Evolutionary conservation across 2,113 vertebrate genomes (phyloP).

Genomic region (Chunga burmeisteri): DNA sequence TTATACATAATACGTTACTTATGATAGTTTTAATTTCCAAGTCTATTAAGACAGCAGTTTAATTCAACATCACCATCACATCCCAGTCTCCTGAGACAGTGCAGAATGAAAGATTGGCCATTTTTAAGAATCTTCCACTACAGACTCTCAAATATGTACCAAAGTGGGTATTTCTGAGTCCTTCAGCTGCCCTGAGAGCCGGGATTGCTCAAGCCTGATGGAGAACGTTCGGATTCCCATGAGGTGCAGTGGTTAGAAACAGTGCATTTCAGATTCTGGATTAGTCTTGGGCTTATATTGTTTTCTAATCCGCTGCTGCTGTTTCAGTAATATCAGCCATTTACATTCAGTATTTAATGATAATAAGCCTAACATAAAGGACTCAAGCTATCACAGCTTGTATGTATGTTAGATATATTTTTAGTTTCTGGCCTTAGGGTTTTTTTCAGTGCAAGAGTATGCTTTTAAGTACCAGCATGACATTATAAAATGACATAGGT

Average conservation of each 20-base stretch:
- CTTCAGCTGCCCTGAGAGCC: not conserved
- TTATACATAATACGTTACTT: not conserved
- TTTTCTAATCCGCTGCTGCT: not conserved
- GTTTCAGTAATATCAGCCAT: not conserved
- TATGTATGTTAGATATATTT: not conserved
- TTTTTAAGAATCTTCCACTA: not conserved
- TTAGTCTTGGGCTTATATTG: not conserved
- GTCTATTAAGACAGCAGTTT: constrained; percentile 2
- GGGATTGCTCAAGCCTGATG: not conserved
- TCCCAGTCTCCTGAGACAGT: not conserved
- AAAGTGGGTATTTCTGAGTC: not conserved
- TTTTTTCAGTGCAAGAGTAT: not conserved
- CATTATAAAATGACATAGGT: not conserved
- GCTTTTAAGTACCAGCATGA: not conserved
- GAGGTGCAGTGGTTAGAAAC: not conserved
- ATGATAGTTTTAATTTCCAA: constrained; percentile 1
- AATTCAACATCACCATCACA: not conserved
- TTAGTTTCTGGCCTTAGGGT: not conserved
- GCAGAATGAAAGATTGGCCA: not conserved
- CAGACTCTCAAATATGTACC: not conserved
- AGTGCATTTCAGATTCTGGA: not conserved
- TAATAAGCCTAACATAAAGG: not conserved
- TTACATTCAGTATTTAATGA: not conserved
- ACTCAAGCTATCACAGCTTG: not conserved
- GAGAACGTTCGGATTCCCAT: not conserved